phyloP scores from a whole-genome alignment of 2,888 invertebrate species.

The Anagyrus pseudococci region DNA sequence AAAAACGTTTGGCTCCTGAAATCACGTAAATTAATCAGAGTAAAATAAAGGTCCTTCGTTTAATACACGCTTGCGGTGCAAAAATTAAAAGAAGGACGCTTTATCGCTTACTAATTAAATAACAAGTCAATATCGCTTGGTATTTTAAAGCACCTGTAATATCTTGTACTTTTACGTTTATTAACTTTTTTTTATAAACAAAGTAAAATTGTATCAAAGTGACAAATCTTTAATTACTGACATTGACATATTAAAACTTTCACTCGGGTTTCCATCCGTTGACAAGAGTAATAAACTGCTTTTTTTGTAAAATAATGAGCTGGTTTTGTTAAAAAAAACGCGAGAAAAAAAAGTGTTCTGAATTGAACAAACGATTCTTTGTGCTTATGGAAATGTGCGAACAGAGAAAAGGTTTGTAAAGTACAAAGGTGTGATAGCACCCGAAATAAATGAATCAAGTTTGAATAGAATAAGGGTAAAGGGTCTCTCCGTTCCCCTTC shows the following conservation, averaged over 20 bases:
- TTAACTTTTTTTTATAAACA: too few relatives aligned
- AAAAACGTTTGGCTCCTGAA: neutral
- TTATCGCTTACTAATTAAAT: too few relatives aligned
- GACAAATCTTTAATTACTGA: too few relatives aligned
- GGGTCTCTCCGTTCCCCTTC: neutral
- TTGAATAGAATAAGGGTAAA: neutral
- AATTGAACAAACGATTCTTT: neutral
- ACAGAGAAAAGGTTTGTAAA: neutral
- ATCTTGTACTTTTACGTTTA: too few relatives aligned
- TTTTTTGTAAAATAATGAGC: neutral
- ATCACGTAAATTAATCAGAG: slow-evolving; percentile 31
- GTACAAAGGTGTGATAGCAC: neutral
- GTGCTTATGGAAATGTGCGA: neutral
- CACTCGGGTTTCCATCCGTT: too few relatives aligned
- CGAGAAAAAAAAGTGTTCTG: neutral
- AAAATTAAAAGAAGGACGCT: neutral
- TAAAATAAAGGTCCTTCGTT: slow-evolving; percentile 3
- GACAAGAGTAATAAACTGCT: neutral
- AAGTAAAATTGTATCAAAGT: too few relatives aligned
- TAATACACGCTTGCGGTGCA: neutral
- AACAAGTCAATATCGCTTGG: too few relatives aligned
- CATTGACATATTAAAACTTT: too few relatives aligned
- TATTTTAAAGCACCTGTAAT: too few relatives aligned
- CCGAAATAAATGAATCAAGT: neutral
- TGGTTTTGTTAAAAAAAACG: neutral